phyloP scores from a whole-genome alignment of 2,113 vertebrate genomes.

The Scolopax mira region DNA sequence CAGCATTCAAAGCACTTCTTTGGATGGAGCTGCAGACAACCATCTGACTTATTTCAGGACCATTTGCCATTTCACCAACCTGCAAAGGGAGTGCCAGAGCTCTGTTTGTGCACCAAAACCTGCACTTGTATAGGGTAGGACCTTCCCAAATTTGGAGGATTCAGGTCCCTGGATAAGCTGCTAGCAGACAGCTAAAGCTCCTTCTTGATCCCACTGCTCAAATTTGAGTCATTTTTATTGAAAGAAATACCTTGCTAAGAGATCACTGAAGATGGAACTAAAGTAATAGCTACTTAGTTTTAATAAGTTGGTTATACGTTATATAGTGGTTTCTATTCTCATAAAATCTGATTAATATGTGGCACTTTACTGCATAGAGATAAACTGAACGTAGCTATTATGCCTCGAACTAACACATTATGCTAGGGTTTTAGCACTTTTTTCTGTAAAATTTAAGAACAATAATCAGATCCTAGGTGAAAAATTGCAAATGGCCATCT shows the following conservation, averaged over 20 bases:
- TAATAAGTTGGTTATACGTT: background rate
- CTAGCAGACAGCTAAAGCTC: background rate
- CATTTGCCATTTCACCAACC: background rate
- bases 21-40: background rate
- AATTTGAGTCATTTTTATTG: background rate
- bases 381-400: background rate
- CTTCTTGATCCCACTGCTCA: background rate
- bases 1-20: background rate
- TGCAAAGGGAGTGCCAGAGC: background rate
- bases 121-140: fast-evolving
- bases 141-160: background rate
- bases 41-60: background rate
- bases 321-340: background rate
- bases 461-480: background rate
- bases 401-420: background rate
- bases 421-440: background rate
- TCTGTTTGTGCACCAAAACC: background rate
- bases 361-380: background rate
- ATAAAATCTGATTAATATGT: background rate
- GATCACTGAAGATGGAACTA: background rate
- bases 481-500: background rate
- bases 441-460: background rate
- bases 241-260: background rate
- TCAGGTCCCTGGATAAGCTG: background rate
- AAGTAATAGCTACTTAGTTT: background rate